phyloP scores from a whole-genome alignment of 2,888 invertebrate genomes.

The Campoletis raptor region DNA sequence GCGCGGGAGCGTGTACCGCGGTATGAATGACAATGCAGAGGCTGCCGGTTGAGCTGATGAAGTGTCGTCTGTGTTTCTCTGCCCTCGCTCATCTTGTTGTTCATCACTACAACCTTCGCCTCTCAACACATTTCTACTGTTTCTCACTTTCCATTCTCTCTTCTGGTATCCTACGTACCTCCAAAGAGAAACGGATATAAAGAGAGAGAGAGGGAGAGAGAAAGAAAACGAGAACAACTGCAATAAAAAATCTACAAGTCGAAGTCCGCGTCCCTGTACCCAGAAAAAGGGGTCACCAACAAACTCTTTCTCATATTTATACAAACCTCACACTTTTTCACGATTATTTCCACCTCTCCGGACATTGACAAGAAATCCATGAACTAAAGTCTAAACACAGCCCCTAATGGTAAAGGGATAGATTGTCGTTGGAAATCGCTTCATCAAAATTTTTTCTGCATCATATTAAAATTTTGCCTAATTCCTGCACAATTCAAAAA shows the following conservation, averaged over 20 bases:
- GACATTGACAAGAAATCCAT: constrained; percentile 72
- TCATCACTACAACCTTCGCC: constrained; percentile 3
- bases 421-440: neutral
- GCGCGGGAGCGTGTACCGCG: constrained; percentile 76
- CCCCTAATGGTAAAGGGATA: neutral
- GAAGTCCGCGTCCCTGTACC: neutral
- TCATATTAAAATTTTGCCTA: no score
- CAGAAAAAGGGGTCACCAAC: neutral
- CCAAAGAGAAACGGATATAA: neutral
- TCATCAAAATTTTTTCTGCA: no score
- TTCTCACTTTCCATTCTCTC: constrained; percentile 46
- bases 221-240: neutral
- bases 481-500: no score
- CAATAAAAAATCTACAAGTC: neutral
- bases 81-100: constrained; percentile 67
- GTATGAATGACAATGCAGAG: constrained; percentile 81
- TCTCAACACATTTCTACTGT: constrained; percentile 46
- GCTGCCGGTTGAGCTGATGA: constrained; percentile 81
- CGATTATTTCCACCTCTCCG: neutral
- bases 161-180: neutral
- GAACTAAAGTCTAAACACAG: constrained; percentile 61
- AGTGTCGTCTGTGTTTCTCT: constrained; percentile 80
- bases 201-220: constrained; percentile 44
- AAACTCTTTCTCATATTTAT: neutral
- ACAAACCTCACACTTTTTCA: neutral